Base-by-base conservation (phyloP, 2,797 vertebrate species). In the Cygnus olor region DNA sequence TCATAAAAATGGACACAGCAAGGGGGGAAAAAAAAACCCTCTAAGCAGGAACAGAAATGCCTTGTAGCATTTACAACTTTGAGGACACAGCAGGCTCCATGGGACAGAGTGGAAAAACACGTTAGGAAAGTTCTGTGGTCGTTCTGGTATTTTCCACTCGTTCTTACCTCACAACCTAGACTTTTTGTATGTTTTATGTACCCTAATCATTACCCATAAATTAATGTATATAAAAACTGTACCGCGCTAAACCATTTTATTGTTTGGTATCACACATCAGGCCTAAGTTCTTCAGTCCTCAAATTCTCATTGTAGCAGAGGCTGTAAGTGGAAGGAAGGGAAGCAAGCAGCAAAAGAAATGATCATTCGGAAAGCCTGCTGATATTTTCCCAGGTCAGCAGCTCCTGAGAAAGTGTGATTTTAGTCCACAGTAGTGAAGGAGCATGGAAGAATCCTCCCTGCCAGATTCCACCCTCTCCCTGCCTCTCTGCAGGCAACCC, bases 371-470 rank as follows among this genome's bases (percentile, higher is more conserved):
- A 63, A 90, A 89, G 38, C 20, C 21, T 72, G 53, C 22, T 72
- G 68, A 85, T 80, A 71, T 20, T 42, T 64, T 83, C 44, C n/a
- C 49, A 84, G n/a, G 19, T 70, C 83, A 90, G 81, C 54, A 92
- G 45, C 74, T 80, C 49, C 65, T 80, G 42, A 76, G 36, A 15
- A 90, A 71, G 10, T 49, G 14, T 18, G 32, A 47, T 61, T 82
- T 16, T 38, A 21, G 44, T 34, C 28, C 2, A 9, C 7, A 64
- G 60, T 2, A 76, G 38, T 4, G 24, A 76, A 17, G 14, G 8
- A 90, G 28, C 20, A 74, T 4, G 11, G 57, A 53, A 81, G 80
- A 89, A 87, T 13, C 0, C 8, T 78, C 70, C 30, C 28, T 81
- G 42, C 14, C 57, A 96, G 44, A 89, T 72, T 47, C 34, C 32